Conservation (phyloP, 2,797 vertebrate species). For the Numenius phaeopus region DNA sequence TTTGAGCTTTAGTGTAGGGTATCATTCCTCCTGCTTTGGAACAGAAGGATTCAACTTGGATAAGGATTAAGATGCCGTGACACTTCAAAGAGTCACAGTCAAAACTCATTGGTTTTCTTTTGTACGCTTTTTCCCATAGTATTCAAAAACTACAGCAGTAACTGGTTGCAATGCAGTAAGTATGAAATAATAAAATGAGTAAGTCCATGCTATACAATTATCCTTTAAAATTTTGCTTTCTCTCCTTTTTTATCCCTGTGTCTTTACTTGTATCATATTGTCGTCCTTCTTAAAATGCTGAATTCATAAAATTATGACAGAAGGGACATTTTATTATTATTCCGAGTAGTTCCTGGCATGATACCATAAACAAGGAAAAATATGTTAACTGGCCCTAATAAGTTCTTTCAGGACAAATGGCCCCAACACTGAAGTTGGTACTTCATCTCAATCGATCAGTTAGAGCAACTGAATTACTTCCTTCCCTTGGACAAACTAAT, state of each 20-base stretch:
- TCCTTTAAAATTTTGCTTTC: not conserved
- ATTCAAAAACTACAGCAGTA: not conserved
- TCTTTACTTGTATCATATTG: not conserved
- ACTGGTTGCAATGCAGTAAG: not conserved
- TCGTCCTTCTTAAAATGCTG: not conserved
- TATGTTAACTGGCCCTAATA: rapidly evolving
- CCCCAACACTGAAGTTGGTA: not conserved
- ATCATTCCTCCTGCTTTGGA: not conserved
- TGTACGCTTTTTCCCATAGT: rapidly evolving
- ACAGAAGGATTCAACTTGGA: not conserved
- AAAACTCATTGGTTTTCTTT: not conserved
- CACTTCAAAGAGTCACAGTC: not conserved
- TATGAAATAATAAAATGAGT: not conserved
- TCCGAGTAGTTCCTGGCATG: not conserved
- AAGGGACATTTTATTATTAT: not conserved
- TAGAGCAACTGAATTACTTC: not conserved
- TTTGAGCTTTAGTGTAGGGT: not conserved
- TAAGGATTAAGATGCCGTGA: not conserved
- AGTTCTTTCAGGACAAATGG: not conserved
- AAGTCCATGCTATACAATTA: not conserved
- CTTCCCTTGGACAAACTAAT: not conserved
- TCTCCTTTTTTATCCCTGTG: rapidly evolving
- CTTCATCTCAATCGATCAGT: not conserved
- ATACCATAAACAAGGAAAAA: not conserved
- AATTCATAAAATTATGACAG: not conserved